Evolutionary conservation across 2,113 vertebrate species (phyloP).

Genomic region (Myxocyprinus asiaticus): DNA sequence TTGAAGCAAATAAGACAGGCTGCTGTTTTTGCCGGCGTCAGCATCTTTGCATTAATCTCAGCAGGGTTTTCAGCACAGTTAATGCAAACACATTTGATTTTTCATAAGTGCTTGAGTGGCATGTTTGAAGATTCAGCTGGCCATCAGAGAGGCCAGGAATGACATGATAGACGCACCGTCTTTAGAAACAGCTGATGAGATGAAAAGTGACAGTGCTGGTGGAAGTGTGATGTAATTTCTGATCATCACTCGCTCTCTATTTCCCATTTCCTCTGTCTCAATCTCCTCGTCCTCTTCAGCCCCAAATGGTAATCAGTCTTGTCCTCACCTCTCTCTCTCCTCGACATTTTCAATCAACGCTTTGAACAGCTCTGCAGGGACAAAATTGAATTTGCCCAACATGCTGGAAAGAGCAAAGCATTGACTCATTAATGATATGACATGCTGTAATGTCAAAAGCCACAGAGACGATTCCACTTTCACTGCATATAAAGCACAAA

Average conservation of each 20-base stretch:
- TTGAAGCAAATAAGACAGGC: too few species aligned
- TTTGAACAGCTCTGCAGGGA: slow-evolving; percentile 34
- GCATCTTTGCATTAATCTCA: neutral
- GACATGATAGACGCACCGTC: too few species aligned
- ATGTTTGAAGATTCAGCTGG: neutral
- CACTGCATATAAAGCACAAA: neutral
- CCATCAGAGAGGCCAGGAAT: slow-evolving; percentile 7
- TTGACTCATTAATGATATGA: slow-evolving; percentile 48
- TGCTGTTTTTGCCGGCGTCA: neutral
- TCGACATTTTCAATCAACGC: slow-evolving; percentile 60
- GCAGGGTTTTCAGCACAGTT: slow-evolving; percentile 2
- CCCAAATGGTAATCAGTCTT: slow-evolving; percentile 57
- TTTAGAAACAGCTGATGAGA: too few species aligned
- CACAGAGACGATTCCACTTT: slow-evolving; percentile 21
- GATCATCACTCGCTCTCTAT: neutral
- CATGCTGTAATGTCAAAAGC: slow-evolving; percentile 47
- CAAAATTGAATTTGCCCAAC: slow-evolving; percentile 34
- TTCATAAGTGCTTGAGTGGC: too few species aligned
- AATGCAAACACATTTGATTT: slow-evolving; percentile 1
- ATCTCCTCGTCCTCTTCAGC: neutral
- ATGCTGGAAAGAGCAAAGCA: slow-evolving; percentile 40
- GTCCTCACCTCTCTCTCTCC: neutral
- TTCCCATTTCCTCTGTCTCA: neutral
- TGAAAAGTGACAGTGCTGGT: too few species aligned
- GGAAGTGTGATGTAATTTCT: slow-evolving; percentile 33